phyloP scores from a whole-genome alignment of 2,113 vertebrate species.

The Mellivora capensis region DNA sequence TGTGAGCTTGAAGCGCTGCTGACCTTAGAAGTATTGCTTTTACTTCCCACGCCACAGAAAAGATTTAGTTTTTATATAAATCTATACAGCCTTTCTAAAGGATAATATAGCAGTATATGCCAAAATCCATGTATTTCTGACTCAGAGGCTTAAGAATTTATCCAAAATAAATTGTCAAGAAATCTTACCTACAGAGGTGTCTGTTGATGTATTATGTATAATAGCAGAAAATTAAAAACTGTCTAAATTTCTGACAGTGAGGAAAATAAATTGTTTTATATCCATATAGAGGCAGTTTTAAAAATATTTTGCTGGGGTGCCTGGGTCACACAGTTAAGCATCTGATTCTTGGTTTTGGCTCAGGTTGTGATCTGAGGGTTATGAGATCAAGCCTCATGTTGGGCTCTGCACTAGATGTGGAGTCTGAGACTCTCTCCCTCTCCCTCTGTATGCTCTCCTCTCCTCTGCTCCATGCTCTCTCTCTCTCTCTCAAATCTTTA shows the following conservation, averaged over 20 bases:
- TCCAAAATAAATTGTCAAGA: background rate
- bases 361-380: background rate
- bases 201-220: background rate
- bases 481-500: background rate
- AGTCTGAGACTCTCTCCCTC: background rate
- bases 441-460: too few species aligned
- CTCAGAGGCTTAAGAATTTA: background rate
- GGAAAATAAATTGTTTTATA: conserved; percentile 9
- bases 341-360: background rate
- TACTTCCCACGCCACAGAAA: background rate
- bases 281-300: background rate
- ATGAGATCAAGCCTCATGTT: background rate
- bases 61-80: conserved; percentile 22
- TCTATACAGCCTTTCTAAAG: background rate
- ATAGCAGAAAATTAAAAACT: background rate
- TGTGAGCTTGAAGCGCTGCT: conserved; percentile 37
- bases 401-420: background rate
- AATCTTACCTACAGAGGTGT: background rate
- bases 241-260: conserved; percentile 17
- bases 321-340: background rate
- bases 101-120: background rate
- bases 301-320: background rate
- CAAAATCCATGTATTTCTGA: background rate
- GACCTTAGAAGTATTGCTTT: conserved; percentile 26
- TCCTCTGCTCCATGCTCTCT: background rate